Evolutionary conservation across 2,797 vertebrate genomes (phyloP), one percentile per base, ranked within the genome.

Genomic region (Hydrophis major): DNA sequence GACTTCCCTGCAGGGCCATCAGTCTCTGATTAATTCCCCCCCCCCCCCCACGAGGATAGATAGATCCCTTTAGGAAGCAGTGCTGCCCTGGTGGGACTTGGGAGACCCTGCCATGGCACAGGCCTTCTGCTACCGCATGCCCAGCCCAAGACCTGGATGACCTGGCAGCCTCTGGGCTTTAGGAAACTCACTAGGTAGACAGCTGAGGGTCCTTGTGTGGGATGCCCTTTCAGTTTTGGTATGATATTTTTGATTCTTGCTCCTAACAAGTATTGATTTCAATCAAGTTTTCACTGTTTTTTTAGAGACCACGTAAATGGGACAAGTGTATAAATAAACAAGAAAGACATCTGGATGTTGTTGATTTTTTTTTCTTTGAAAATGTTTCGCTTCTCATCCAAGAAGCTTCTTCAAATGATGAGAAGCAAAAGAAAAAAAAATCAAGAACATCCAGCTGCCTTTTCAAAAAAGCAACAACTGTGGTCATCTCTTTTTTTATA

Each of bases 31-130:
- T 20, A 18, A 74, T 18, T 74, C n/a, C 66, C 66, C n/a, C 0
- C 27, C n/a, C 0, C 27, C 6, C n/a, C 16, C n/a, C 16, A 66
- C 1, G 12, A 12, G 28, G n/a, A 2, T 2, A 1, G 2, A 32
- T 8, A 37, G 66, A 2, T 74, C 16, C 66, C 66, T 37, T 37
- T 74, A 20, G 18, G 6, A 20, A 74, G 7, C 32, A 8, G n/a
- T 8, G 69, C 69, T 32, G 0, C 59, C 32, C 32, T 20, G 16
- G 32, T 74, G 69, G 69, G 66, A 18, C 14, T 74, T n/a, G 0
- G 28, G 63, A 69, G n/a, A 32, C n/a, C 2, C 63, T 32, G 28
- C 28, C 13, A 2, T 6, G 63, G 63, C 13, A 16, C n/a, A 11
- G 28, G 28, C 16, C 63, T 28, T 32, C 28, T n/a, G n/a, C 14